Percentiles rank a stretch among this genome's conserved stretches.
Conservation (phyloP, 2,888 invertebrate species). For the Drosophila emarginata region DNA sequence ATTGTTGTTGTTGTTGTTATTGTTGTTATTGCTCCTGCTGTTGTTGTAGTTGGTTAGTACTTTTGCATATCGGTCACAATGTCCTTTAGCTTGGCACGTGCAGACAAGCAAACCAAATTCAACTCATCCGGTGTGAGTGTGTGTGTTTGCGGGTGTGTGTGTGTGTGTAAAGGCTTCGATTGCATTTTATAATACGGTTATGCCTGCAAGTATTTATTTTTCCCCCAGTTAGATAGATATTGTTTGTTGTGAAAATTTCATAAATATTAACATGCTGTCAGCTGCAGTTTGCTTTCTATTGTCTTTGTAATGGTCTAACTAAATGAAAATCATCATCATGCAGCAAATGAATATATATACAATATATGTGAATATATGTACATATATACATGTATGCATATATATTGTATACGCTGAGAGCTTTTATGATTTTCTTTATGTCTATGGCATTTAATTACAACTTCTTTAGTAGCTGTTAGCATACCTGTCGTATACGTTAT, state of each 20-base stretch:
- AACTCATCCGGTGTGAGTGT: conserved; percentile 14
- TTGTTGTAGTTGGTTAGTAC: conserved; percentile 21
- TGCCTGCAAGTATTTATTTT: conserved; percentile 60
- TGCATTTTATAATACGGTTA: conserved; percentile 61
- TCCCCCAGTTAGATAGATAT: conserved; percentile 48
- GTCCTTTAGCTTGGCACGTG: conserved; percentile 58
- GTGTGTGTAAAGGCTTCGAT: conserved; percentile 55
- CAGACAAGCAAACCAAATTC: not conserved
- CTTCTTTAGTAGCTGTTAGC: conserved; percentile 15
- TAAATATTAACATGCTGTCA: conserved; percentile 55
- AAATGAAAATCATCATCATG: conserved; percentile 30
- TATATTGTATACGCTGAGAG: conserved; percentile 23
- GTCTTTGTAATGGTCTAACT: conserved; percentile 27
- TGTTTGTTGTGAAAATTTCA: conserved; percentile 51
- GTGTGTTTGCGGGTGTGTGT: conserved; percentile 23
- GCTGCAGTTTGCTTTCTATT: conserved; percentile 36
- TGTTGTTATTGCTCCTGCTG: conserved; percentile 31
- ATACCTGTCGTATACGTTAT: conserved; percentile 32
- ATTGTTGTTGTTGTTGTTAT: conserved; percentile 39
- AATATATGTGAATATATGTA: not conserved
- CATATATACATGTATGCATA: not conserved
- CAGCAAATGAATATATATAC: no score
- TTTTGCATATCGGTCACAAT: conserved; percentile 69
- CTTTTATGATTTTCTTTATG: not conserved
- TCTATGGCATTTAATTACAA: conserved; percentile 37